Percentiles rank a stretch among this genome's conserved stretches.
Conservation (phyloP, 2,888 invertebrate genomes). For the Kryphioiulus occultus region DNA sequence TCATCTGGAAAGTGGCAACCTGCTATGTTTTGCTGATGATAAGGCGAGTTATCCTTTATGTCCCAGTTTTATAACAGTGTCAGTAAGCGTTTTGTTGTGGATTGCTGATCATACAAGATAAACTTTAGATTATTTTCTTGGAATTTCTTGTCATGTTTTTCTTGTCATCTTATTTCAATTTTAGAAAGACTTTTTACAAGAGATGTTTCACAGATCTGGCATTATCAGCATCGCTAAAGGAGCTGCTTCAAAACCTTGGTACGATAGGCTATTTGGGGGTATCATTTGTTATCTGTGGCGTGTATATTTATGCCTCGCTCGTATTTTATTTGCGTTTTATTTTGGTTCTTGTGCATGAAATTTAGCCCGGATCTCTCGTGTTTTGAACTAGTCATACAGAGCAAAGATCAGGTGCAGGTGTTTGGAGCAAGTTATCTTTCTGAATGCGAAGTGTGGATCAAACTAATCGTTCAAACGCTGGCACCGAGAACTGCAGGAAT, state of each 20-base stretch:
- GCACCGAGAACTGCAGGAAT: constrained; percentile 15
- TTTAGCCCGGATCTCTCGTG: constrained; percentile 48
- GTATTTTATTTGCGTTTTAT: constrained; percentile 33
- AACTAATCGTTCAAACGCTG: constrained; percentile 47
- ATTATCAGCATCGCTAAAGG: constrained; percentile 52
- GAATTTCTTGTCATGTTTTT: neutral
- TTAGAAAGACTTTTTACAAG: constrained; percentile 50
- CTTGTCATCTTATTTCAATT: neutral
- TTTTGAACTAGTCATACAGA: constrained; percentile 51
- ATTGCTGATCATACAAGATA: neutral
- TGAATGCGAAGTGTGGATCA: constrained; percentile 52
- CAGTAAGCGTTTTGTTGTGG: neutral
- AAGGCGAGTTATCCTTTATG: constrained; percentile 42
- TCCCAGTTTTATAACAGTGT: neutral
- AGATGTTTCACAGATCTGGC: constrained; percentile 44
- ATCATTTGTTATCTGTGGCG: neutral
- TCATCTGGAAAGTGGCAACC: constrained; percentile 74
- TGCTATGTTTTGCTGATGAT: constrained; percentile 75
- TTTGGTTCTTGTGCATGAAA: constrained; percentile 11
- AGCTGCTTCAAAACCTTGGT: constrained; percentile 39
- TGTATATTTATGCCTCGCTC: neutral
- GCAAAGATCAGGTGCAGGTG: constrained; percentile 50
- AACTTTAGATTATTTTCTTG: neutral
- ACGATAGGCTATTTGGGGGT: neutral
- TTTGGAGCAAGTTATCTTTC: constrained; percentile 50